Evolutionary conservation across 2,113 vertebrate genomes (phyloP), one percentile per base, ranked within the genome.

Genomic region (Lota lota): DNA sequence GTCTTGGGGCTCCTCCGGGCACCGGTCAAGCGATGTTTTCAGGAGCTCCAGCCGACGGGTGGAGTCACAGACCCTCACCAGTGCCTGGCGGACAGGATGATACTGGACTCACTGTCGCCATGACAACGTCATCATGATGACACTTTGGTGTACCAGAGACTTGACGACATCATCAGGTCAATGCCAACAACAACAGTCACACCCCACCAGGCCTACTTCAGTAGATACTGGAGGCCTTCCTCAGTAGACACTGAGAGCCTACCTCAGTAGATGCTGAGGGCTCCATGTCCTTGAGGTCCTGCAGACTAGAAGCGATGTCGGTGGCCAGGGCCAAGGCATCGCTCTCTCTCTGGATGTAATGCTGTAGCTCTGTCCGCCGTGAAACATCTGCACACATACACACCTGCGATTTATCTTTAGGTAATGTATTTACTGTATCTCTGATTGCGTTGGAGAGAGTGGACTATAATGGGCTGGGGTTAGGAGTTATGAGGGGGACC

Each of bases 1-100:
- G 74, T 75, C 68, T 22, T 68, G 17, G 19, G 74, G 20, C 8
- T 86, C 86, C 47, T 69, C 70, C 33, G 70, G 69, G 56, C 76
- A 60, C 59, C 67, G 83, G 51, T 90, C 81, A 56, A 86, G 65
- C 3, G 89, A 77, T 3, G 75, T 72, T 1, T 47, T 80, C 66
- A 90, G 79, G 24, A 90, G 81, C 21, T 79, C 69, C 69, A 89
- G 78, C 69, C 84, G 88, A 81, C 88, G 87, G 50, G 85, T 82
- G 18, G 83, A 86, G 19, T 88, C 84, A 22, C 79, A 79, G 22
- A 84, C 83, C 36, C 83, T 81, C 4, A 60, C 56, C 77, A 61
- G 78, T 58, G 85, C 89, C 89, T 89, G 77, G 61, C 0, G 1
- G 19, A 22, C 40, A 47, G 40, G 40, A 47, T 47, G 1, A 47